Percentiles rank a stretch among this genome's conserved stretches.
Evolutionary conservation across 2,888 invertebrate species (phyloP).

Genomic region (Carpatolechia fugitivella): DNA sequence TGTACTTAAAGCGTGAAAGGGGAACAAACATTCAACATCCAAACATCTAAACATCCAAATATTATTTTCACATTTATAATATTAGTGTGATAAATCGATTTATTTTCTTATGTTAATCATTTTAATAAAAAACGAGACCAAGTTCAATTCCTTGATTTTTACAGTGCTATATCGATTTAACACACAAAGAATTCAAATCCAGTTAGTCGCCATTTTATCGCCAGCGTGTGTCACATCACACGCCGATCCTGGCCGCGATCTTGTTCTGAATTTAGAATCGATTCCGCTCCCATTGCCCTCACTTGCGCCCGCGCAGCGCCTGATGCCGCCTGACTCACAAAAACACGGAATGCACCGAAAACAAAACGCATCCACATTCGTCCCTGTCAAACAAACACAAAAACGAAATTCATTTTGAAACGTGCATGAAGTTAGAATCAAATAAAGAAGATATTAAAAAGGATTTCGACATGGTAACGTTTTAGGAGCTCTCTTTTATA

Average conservation of each 20-base stretch:
- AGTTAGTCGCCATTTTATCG: background rate
- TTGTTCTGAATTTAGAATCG: constrained; percentile 7
- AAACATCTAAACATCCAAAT: too few relatives aligned
- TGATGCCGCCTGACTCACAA: background rate
- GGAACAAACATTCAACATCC: too few relatives aligned
- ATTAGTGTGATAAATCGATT: too few relatives aligned
- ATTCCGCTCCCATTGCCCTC: background rate
- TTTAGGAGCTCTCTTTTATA: too few relatives aligned
- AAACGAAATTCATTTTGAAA: background rate
- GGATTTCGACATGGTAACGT: too few relatives aligned
- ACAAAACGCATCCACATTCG: background rate
- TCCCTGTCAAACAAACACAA: background rate
- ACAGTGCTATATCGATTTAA: too few relatives aligned
- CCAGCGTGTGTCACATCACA: constrained; percentile 5
- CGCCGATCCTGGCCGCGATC: constrained; percentile 4
- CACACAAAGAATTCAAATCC: too few relatives aligned
- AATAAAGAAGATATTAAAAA: background rate
- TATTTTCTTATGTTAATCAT: too few relatives aligned
- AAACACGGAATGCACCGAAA: background rate
- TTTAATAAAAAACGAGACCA: too few relatives aligned
- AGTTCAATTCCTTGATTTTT: too few relatives aligned
- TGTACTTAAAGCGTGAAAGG: too few relatives aligned
- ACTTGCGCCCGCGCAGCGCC: background rate
- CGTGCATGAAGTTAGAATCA: background rate
- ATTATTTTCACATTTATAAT: too few relatives aligned